Evolutionary conservation across 2,888 invertebrate genomes (phyloP).

Genomic region (Hemaris fuciformis): DNA sequence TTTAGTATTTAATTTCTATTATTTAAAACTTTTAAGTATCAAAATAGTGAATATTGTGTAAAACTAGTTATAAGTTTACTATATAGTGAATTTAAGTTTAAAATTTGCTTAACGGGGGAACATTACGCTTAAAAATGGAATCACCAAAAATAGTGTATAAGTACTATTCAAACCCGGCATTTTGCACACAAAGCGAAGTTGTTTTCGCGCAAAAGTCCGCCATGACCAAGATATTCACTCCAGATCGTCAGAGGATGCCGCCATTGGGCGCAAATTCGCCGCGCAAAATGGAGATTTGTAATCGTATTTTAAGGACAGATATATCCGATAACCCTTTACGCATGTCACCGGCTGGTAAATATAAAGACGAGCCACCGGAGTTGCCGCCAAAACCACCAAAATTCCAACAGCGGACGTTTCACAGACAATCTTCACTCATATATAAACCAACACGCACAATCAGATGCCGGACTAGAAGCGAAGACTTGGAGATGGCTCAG

Average conservation of each 20-base stretch:
- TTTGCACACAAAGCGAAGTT: conserved; percentile 89
- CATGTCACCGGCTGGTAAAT: conserved; percentile 55
- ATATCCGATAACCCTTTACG: conserved; percentile 75
- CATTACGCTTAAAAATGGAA: conserved; percentile 63
- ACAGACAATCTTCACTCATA: conserved; percentile 70
- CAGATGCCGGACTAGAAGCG: conserved; percentile 61
- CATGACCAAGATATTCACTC: conserved; percentile 53
- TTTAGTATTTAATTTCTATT: neutral
- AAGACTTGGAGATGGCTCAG: conserved; percentile 76
- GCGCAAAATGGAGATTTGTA: conserved; percentile 59
- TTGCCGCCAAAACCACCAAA: conserved; percentile 70
- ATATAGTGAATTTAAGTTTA: neutral
- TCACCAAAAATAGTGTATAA: conserved; percentile 80
- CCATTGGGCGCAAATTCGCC: conserved; percentile 75
- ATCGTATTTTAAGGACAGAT: conserved; percentile 70
- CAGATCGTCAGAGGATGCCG: conserved; percentile 59
- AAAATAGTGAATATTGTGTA: neutral
- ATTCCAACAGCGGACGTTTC: conserved; percentile 61
- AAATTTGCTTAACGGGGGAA: conserved; percentile 35
- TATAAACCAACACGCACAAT: conserved; percentile 73
- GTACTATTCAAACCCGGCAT: conserved; percentile 90
- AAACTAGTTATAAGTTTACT: neutral
- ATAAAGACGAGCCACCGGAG: conserved; percentile 66
- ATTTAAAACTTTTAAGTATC: neutral
- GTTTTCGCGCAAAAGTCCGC: conserved; percentile 69